Percentiles rank a stretch among this genome's conserved stretches.
phyloP scores from a whole-genome alignment of 2,888 invertebrate genomes.

The Morpho achilles region DNA sequence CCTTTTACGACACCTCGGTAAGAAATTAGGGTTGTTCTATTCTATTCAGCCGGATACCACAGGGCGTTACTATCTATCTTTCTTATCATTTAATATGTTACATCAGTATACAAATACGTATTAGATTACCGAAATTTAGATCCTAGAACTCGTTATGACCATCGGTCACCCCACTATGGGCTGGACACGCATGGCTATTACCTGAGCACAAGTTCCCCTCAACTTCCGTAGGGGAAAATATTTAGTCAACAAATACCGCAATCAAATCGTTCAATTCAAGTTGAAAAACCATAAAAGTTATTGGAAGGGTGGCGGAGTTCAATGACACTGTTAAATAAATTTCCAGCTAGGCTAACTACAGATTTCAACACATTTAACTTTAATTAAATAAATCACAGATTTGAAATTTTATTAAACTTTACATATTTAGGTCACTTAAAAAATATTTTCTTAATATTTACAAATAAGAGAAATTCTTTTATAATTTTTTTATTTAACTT shows the following conservation, averaged over 20 bases:
- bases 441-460: too few species aligned
- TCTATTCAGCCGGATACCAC: too few species aligned
- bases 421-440: too few species aligned
- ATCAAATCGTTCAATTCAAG: conserved; percentile 39
- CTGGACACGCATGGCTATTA: conserved; percentile 49
- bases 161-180: conserved; percentile 25
- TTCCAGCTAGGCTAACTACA: not conserved
- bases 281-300: conserved; percentile 36
- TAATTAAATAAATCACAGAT: too few species aligned
- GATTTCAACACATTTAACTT: too few species aligned
- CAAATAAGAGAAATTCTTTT: too few species aligned
- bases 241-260: conserved; percentile 35
- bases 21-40: too few species aligned
- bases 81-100: too few species aligned
- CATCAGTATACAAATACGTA: not conserved
- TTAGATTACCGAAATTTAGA: conserved; percentile 22
- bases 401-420: too few species aligned
- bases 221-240: conserved; percentile 51
- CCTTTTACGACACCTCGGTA: too few species aligned
- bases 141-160: conserved; percentile 21
- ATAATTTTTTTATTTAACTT: too few species aligned
- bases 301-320: conserved; percentile 29
- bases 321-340: conserved; percentile 17
- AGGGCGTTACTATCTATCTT: too few species aligned
- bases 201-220: conserved; percentile 29